Conservation (phyloP, 2,797 vertebrate genomes). For the Orestias chungarensis region DNA sequence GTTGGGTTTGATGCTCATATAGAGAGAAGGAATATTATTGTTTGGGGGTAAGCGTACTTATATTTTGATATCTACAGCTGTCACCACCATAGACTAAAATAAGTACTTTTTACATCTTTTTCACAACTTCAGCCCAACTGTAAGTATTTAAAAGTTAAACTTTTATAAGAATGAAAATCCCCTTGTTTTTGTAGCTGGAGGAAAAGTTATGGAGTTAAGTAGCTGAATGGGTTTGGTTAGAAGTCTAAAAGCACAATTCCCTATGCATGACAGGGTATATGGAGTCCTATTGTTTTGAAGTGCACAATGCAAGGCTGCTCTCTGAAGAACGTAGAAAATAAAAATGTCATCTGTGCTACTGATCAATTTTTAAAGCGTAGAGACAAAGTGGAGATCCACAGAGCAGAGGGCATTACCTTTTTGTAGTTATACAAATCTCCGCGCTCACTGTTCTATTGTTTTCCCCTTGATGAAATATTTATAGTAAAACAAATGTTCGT, state of each 20-base stretch:
- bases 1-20: no score
- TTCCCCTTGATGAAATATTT: constrained; percentile 74
- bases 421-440: constrained; percentile 56
- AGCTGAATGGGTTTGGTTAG: constrained; percentile 41
- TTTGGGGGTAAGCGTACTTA: no score
- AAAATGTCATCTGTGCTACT: constrained; percentile 65
- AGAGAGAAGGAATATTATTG: no score
- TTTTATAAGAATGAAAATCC: constrained; percentile 35
- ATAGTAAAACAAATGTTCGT: constrained; percentile 64
- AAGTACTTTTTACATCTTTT: constrained; percentile 31
- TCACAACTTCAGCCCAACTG: constrained; percentile 22
- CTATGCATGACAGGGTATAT: constrained; percentile 67
- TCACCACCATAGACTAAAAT: no score
- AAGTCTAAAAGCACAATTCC: constrained; percentile 78
- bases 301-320: constrained; percentile 46
- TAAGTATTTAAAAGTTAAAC: constrained; percentile 31
- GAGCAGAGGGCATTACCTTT: constrained; percentile 44
- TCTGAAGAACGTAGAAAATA: constrained; percentile 55
- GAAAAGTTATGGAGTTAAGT: constrained; percentile 49
- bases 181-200: constrained; percentile 42
- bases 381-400: constrained; percentile 60
- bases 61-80: no score
- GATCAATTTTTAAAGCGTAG: constrained; percentile 80
- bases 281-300: constrained; percentile 65
- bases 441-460: constrained; percentile 59